Conservation (phyloP, 2,888 invertebrate genomes). For the Trachelus iudaicus region DNA sequence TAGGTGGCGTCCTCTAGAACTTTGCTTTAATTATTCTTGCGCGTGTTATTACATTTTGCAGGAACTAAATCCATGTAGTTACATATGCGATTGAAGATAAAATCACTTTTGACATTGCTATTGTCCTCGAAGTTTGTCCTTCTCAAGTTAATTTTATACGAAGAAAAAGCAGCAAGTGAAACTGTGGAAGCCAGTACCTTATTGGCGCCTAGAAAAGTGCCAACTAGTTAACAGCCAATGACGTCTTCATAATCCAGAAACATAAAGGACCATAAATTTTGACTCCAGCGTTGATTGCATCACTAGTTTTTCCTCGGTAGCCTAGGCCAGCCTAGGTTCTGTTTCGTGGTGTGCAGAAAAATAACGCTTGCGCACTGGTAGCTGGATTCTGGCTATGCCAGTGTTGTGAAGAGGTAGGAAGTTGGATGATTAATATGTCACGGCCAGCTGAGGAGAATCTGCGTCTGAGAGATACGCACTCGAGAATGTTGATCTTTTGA, state of each 20-base stretch:
- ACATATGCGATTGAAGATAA: neutral
- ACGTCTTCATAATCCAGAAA: neutral
- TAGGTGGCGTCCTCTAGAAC: no score
- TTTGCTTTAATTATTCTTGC: no score
- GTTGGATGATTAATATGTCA: conserved; percentile 39
- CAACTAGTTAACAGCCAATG: no score
- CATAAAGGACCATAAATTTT: neutral
- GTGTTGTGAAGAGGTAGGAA: neutral
- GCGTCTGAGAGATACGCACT: conserved; percentile 2
- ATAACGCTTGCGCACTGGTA: neutral
- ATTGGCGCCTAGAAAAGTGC: no score
- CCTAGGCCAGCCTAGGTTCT: neutral
- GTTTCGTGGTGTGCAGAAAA: neutral
- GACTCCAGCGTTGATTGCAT: neutral
- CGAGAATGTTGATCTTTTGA: conserved; percentile 2
- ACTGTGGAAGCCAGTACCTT: no score
- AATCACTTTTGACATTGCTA: neutral
- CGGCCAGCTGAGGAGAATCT: conserved; percentile 44
- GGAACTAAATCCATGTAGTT: neutral
- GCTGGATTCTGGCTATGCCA: neutral
- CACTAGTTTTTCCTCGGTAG: neutral
- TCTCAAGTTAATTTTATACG: no score
- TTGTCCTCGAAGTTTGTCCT: no score
- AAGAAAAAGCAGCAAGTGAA: no score
- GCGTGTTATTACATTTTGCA: neutral